Conservation (phyloP, 2,888 invertebrate genomes). For the Stegana nigrithorax region DNA sequence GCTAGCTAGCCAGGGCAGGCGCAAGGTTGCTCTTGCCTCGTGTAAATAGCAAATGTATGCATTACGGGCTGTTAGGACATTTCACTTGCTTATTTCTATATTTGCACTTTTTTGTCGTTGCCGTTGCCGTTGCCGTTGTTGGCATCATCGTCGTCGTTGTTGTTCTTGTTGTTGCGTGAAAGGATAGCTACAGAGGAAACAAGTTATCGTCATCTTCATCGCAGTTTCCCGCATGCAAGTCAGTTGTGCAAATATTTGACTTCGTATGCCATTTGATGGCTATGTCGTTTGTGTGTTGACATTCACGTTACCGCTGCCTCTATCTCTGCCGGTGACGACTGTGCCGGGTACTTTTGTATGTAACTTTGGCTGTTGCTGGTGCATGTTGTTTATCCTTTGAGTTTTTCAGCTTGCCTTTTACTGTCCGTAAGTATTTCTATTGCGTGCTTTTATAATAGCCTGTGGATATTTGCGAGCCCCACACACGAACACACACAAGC, state of each 20-base stretch:
- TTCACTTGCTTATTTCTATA: constrained; percentile 3
- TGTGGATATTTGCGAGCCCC: no score
- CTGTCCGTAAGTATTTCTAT: no score
- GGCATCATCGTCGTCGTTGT: not conserved
- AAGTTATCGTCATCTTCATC: constrained; percentile 3
- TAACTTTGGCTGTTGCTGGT: no score
- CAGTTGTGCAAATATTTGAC: constrained; percentile 55
- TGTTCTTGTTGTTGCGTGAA: not conserved
- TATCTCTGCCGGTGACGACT: no score
- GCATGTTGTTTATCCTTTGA: no score
- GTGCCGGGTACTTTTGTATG: no score
- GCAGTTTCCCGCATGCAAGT: constrained; percentile 10
- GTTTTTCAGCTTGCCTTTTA: no score
- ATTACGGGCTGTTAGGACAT: not conserved
- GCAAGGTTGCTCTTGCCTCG: not conserved
- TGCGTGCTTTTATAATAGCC: no score
- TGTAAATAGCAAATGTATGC: constrained; percentile 2
- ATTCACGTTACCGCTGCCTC: no score
- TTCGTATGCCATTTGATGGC: constrained; percentile 55
- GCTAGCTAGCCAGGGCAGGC: no score
- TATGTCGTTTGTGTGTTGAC: constrained; percentile 22
- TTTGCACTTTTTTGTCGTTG: not conserved
- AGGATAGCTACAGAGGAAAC: not conserved
- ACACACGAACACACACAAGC: no score
- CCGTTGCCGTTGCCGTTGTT: not conserved